phyloP scores from a whole-genome alignment of 2,888 invertebrate genomes.

The Metalampra italica region DNA sequence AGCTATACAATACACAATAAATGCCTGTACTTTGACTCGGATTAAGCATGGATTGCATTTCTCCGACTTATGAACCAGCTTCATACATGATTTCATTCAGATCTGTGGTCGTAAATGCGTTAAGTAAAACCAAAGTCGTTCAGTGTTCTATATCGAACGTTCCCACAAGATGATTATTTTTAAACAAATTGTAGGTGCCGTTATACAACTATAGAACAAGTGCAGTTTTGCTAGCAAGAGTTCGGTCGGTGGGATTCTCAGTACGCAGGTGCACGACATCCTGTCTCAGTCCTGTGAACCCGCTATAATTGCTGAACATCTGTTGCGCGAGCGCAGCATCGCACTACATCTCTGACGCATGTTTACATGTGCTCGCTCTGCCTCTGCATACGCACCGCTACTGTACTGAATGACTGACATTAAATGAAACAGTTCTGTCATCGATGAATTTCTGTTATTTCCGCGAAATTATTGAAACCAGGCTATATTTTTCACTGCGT shows the following conservation, averaged over 20 bases:
- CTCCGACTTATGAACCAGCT: too few relatives aligned
- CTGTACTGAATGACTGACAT: neutral
- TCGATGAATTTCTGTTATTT: too few relatives aligned
- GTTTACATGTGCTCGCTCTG: slow-evolving; percentile 14
- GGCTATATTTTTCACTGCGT: too few relatives aligned
- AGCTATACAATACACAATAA: too few relatives aligned
- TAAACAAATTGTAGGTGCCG: neutral
- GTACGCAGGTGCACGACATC: slow-evolving; percentile 70
- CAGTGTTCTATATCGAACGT: too few relatives aligned
- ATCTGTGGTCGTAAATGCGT: too few relatives aligned
- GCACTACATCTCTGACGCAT: slow-evolving; percentile 9
- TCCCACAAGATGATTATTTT: too few relatives aligned
- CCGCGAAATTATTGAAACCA: too few relatives aligned
- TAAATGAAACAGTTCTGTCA: neutral
- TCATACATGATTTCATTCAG: too few relatives aligned
- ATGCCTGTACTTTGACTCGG: too few relatives aligned
- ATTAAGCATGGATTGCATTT: neutral
- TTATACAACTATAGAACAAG: slow-evolving; percentile 3
- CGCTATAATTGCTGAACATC: slow-evolving; percentile 62
- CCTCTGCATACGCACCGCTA: neutral
- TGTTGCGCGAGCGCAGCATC: slow-evolving; percentile 29
- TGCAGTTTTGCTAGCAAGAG: slow-evolving; percentile 49
- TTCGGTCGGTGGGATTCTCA: slow-evolving; percentile 41
- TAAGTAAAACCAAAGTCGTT: too few relatives aligned
- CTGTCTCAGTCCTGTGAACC: slow-evolving; percentile 52